These are phyloP conservation scores for Pelobates fuscus DNA, from an alignment of 2,113 vertebrate genomes.

Conservation along the genomic window DNA sequence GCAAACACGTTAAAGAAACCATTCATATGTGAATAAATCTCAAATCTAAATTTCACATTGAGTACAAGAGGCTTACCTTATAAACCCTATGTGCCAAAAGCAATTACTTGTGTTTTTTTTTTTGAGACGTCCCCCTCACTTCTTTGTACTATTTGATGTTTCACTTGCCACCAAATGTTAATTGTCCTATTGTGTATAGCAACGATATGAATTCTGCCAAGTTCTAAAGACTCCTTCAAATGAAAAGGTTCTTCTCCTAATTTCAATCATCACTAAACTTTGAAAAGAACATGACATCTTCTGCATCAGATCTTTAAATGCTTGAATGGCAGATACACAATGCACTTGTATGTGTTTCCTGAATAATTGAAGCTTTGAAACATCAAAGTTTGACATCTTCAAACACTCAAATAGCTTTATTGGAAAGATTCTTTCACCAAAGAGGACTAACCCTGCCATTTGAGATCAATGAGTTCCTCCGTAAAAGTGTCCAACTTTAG, in stretches of 20 bases:
- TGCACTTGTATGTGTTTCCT: constrained; percentile 66
- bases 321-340: constrained; percentile 65
- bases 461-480: constrained; percentile 65
- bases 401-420: constrained; percentile 70
- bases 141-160: constrained; percentile 43
- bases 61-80: constrained; percentile 3
- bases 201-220: constrained; percentile 55
- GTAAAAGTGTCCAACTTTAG: constrained; percentile 54
- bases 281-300: constrained; percentile 68
- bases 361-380: constrained; percentile 76
- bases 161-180: constrained; percentile 62
- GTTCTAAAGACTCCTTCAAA: constrained; percentile 61
- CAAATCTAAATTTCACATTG: background rate
- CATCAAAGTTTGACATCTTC: constrained; percentile 74
- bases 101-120: background rate
- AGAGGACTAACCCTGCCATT: constrained; percentile 64
- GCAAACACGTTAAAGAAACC: background rate
- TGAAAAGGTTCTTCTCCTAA: constrained; percentile 67
- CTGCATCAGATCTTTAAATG: constrained; percentile 65
- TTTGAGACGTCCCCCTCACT: background rate
- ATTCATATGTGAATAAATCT: constrained; percentile 23
- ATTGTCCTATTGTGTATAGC: constrained; percentile 56
- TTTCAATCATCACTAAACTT: constrained; percentile 66
- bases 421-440: constrained; percentile 67
- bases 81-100: background rate